Evolutionary conservation across 2,888 invertebrate species (phyloP).

Genomic region (Cristatella mucedo): DNA sequence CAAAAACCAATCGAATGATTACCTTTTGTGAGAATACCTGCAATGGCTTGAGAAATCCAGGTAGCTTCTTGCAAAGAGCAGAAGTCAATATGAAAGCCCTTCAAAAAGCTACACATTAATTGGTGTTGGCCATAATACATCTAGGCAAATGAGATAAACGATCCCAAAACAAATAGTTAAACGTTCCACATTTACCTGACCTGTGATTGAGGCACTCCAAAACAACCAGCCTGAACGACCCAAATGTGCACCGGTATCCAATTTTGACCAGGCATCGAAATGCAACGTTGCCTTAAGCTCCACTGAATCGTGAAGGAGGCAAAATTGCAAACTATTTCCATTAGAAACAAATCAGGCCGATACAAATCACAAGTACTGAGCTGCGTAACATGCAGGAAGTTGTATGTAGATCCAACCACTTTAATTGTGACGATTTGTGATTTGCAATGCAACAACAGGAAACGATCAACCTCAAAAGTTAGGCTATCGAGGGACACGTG

Average conservation of each 20-base stretch:
- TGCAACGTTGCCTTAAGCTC: conserved; percentile 60
- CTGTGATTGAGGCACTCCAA: conserved; percentile 66
- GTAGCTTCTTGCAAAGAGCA: conserved; percentile 58
- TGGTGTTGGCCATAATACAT: not conserved
- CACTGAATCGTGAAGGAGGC: conserved; percentile 63
- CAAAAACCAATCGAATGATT: conserved; percentile 46
- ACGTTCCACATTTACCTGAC: conserved; percentile 42
- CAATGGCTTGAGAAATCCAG: conserved; percentile 59
- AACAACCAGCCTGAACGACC: conserved; percentile 72
- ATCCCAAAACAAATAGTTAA: not conserved
- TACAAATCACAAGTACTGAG: conserved; percentile 71
- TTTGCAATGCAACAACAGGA: no score
- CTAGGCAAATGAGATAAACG: conserved; percentile 2
- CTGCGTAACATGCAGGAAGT: conserved; percentile 63
- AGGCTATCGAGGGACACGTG: no score
- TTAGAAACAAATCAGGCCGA: conserved; percentile 61
- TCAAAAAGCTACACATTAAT: conserved; percentile 11
- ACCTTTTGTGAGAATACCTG: conserved; percentile 55
- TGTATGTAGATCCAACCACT: conserved; percentile 37
- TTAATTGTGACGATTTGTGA: no score
- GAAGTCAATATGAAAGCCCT: conserved; percentile 61
- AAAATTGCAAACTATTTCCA: conserved; percentile 73
- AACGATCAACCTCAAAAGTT: no score
- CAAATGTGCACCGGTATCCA: conserved; percentile 74
- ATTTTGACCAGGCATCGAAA: conserved; percentile 60